Evolutionary conservation across 2,113 vertebrate species (phyloP).

Genomic region (Chinchilla lanigera): DNA sequence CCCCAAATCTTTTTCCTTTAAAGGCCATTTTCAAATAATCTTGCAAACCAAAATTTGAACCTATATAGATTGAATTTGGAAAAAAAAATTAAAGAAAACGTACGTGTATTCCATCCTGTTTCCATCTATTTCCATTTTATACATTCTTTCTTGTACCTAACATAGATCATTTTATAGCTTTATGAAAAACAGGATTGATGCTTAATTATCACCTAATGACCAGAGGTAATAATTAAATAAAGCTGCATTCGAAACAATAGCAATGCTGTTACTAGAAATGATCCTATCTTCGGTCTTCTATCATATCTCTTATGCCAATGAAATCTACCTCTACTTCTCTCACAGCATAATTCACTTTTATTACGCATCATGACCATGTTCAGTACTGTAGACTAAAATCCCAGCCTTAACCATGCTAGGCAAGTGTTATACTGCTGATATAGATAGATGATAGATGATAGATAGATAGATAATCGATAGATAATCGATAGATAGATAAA

Average conservation of each 20-base stretch:
- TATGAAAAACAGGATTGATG: neutral
- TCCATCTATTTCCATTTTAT: neutral
- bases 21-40: neutral
- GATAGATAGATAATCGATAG: neutral
- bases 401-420: neutral
- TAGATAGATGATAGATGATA: neutral
- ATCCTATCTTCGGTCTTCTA: neutral
- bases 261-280: neutral
- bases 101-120: neutral
- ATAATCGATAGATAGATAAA: neutral
- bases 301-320: neutral
- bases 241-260: neutral
- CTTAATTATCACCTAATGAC: neutral
- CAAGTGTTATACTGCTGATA: neutral
- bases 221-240: neutral
- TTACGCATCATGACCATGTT: neutral
- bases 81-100: too few relatives aligned
- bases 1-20: neutral
- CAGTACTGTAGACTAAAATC: neutral
- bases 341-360: neutral
- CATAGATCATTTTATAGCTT: neutral
- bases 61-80: neutral
- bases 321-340: neutral
- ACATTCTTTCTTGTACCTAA: neutral
- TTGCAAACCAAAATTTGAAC: neutral